Evolutionary conservation across 92 coral and sea anemone genomes (phyloP), one percentile per base, ranked within the genome.

Genomic region (Porites lobata): DNA sequence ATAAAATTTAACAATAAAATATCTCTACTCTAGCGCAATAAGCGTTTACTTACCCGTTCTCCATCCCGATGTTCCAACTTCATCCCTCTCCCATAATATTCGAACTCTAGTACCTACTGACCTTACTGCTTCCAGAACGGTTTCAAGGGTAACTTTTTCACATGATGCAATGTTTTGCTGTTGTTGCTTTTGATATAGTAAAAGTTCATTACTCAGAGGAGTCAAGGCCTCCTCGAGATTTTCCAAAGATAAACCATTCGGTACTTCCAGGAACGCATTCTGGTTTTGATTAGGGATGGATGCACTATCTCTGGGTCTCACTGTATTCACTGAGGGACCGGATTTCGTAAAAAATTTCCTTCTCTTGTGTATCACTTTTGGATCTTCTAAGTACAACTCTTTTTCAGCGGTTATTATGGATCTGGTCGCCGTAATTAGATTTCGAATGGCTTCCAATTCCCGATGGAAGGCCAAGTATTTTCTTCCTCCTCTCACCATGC

Each of bases 401-500:
- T 90, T 90, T 71, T 85, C 77, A 19, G 69, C 51, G 9, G 18
- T 24, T 20, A 90, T 90, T 8, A 85, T 47, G 50, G 84, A 54
- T 75, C 76, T 75, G 52, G 69, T 69, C 14, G 91, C 86, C 50
- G 29, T 88, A 29, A 91, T 77, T 26, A 91, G 4, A 72, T 91
- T 80, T 3, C 54, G 6, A 14, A 90, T 53, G 6, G 86, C 93
- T 87, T 87, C 91, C 18, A 38, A 54, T 81, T 92, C 91, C 78
- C 85, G 66, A 82, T 72, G 81, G 64, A 90, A 90, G 18, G 88
- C 91, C 73, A 92, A 79, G 26, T 93, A 72, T 11, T 85, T 50
- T 72, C 94, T 78, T 22, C 77, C 78, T 57, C 67, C 74, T 77
- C 54, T 93, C 12, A 91, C 86, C 96, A 93, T 90, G n/a, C 92